phyloP scores from a whole-genome alignment of 2,113 vertebrate species.

The Eubucco bourcierii region DNA sequence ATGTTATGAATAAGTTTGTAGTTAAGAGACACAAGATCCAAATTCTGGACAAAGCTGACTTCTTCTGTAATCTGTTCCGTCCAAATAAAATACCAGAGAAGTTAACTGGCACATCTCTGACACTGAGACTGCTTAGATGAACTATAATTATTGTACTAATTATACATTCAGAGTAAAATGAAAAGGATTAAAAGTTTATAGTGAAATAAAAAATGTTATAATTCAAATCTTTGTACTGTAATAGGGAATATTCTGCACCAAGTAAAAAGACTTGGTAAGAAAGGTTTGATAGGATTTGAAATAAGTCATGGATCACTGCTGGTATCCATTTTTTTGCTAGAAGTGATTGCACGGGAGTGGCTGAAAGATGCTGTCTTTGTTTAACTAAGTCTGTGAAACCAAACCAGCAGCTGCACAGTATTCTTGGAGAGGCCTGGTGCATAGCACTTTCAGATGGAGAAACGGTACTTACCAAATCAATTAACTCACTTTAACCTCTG shows the following conservation, averaged over 20 bases:
- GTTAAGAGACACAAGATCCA: slow-evolving; percentile 52
- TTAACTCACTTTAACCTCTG: background rate
- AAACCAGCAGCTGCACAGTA: background rate
- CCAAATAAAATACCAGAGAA: background rate
- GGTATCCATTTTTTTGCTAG: background rate
- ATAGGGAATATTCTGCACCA: background rate
- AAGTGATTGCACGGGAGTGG: background rate
- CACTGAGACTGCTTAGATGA: background rate
- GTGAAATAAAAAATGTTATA: background rate
- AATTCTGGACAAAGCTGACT: slow-evolving; percentile 54
- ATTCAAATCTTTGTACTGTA: background rate
- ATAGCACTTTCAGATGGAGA: background rate
- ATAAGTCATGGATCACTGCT: background rate
- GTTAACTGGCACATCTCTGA: background rate
- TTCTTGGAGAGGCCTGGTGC: background rate
- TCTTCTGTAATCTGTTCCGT: slow-evolving; percentile 74
- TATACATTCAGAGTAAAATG: background rate
- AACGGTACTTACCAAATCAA: background rate
- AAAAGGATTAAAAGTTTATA: background rate
- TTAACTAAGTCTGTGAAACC: background rate
- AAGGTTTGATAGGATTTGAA: background rate
- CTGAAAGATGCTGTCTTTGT: background rate
- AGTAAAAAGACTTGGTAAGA: background rate
- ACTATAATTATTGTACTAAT: background rate
- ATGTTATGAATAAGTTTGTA: slow-evolving; percentile 75